These are phyloP conservation scores for Invenusta paracnida DNA, from an alignment of 2,888 invertebrate species.

Conservation along the genomic window DNA sequence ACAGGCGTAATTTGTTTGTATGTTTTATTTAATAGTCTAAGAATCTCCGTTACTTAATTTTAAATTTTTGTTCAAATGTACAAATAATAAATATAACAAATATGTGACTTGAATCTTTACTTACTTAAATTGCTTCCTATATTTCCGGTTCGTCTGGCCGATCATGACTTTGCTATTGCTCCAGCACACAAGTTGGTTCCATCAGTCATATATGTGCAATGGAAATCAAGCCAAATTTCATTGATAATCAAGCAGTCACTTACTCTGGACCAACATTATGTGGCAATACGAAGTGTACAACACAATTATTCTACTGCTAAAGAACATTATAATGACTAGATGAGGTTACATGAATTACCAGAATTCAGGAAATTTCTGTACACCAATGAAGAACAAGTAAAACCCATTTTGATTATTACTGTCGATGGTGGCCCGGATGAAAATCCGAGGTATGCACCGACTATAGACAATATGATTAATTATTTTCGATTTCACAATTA, in stretches of 20 bases:
- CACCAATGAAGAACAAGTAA: not conserved
- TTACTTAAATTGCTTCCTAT: not conserved
- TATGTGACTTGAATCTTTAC: not conserved
- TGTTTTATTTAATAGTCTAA: no score
- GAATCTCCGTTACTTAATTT: no score
- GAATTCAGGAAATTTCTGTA: not conserved
- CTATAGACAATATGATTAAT: not conserved
- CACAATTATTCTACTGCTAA: not conserved
- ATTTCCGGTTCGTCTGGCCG: not conserved
- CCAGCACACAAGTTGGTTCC: not conserved
- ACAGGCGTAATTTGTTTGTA: no score
- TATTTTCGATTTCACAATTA: constrained; percentile 17
- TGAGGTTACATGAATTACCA: not conserved
- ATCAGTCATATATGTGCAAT: not conserved
- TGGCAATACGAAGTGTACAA: not conserved
- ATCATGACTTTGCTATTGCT: not conserved
- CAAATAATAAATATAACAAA: no score
- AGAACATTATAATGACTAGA: not conserved
- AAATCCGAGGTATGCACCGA: not conserved
- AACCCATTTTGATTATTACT: not conserved
- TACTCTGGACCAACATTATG: not conserved
- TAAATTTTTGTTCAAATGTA: no score
- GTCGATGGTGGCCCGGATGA: not conserved
- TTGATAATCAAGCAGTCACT: no score
- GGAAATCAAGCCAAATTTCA: not conserved